phyloP scores from a whole-genome alignment of 2,113 vertebrate genomes.

The Speoplatyrhinus poulsoni region DNA sequence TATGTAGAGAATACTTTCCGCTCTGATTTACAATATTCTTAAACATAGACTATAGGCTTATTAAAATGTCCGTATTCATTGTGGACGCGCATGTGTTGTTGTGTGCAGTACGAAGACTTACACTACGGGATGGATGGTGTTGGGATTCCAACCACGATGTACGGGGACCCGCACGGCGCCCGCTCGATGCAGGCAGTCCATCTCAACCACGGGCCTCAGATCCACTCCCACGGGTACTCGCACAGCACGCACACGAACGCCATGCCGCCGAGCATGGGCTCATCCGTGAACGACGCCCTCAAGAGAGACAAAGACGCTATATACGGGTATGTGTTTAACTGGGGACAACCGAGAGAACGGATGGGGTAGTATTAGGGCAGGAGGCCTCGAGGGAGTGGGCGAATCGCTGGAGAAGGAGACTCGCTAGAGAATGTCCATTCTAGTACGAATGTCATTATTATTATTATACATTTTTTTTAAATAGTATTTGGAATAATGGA shows the following conservation, averaged over 20 bases:
- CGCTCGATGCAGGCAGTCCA: constrained; percentile 97
- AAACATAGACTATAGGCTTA: constrained; percentile 3
- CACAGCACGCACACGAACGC: constrained; percentile 95
- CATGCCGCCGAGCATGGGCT: constrained; percentile 96
- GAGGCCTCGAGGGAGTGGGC: neutral
- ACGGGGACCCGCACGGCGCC: constrained; percentile 95
- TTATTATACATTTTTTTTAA: no score
- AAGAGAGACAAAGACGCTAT: constrained; percentile 99
- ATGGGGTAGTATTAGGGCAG: neutral
- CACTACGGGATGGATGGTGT: constrained; percentile 99
- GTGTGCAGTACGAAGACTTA: constrained; percentile 97
- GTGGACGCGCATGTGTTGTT: constrained; percentile 67
- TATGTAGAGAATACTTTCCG: constrained; percentile 12
- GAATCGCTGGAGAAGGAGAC: neutral
- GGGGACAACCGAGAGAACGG: neutral
- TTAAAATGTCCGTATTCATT: constrained; percentile 23
- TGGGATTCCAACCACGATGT: constrained; percentile 97
- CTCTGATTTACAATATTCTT: neutral
- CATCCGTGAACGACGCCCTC: constrained; percentile 97
- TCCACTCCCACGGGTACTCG: constrained; percentile 96
- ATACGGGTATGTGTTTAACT: constrained; percentile 89
- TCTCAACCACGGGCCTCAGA: constrained; percentile 96
- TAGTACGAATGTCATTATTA: no score
- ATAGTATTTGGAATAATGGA: no score
- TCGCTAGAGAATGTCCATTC: neutral